Conservation (phyloP, 2,113 vertebrate genomes). For the Tichodroma muraria region DNA sequence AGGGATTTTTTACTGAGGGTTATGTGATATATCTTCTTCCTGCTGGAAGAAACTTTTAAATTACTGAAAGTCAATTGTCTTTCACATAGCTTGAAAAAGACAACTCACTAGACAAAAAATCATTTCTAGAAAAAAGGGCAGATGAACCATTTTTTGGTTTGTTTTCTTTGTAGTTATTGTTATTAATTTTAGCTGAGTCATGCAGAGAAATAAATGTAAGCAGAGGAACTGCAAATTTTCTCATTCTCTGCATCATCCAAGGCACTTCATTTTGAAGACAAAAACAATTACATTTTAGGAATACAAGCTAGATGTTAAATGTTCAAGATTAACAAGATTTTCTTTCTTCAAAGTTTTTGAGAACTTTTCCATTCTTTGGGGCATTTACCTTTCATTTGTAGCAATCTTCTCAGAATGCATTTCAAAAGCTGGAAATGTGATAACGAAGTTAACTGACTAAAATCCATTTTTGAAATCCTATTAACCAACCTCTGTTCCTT, state of each 20-base stretch:
- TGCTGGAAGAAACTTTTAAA: not conserved
- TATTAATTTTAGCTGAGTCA: not conserved
- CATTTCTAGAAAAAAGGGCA: not conserved
- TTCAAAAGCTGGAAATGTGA: not conserved
- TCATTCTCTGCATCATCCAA: not conserved
- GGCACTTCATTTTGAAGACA: not conserved
- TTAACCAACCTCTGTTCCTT: not conserved
- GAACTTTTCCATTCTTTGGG: not conserved
- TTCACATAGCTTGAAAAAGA: not conserved
- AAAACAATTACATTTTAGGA: not conserved
- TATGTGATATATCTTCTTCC: not conserved
- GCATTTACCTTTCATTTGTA: not conserved
- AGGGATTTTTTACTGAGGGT: not conserved
- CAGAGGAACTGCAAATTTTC: not conserved
- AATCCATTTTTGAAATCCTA: not conserved
- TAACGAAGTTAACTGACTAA: not conserved
- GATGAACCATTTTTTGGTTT: too few species aligned
- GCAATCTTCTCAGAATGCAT: not conserved
- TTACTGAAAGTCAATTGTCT: not conserved
- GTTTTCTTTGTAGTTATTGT: not conserved
- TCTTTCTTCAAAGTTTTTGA: not conserved
- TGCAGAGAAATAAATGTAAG: not conserved
- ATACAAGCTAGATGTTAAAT: not conserved
- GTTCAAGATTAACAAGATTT: not conserved
- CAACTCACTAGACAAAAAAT: accelerated